These are phyloP conservation scores for Globia sparganii DNA, from an alignment of 2,888 invertebrate genomes.

Conservation along the genomic window DNA sequence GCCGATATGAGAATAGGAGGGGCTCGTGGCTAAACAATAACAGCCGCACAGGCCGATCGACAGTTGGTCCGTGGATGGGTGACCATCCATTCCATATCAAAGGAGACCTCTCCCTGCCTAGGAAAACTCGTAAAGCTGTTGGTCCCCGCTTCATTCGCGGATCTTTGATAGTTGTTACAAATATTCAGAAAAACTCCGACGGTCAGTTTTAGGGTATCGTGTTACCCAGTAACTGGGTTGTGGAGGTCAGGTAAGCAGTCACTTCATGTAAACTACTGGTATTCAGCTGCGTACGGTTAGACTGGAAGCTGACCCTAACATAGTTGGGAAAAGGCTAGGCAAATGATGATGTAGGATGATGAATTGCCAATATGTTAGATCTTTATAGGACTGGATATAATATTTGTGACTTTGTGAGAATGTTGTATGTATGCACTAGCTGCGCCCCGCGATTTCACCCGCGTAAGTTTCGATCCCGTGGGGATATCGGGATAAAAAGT, in stretches of 20 bases:
- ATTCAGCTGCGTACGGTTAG: neutral
- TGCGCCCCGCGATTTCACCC: no score
- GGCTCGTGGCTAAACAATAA: neutral
- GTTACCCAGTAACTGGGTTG: neutral
- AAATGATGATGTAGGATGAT: neutral
- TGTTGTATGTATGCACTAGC: no score
- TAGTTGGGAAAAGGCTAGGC: neutral
- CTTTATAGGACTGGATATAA: neutral
- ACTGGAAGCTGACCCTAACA: neutral
- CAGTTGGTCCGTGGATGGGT: neutral
- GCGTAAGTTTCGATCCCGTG: no score
- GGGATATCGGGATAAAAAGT: no score
- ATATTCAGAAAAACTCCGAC: neutral
- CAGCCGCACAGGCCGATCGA: neutral
- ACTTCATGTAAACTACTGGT: neutral
- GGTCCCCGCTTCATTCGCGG: neutral
- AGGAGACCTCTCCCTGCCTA: neutral
- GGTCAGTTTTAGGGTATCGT: neutral
- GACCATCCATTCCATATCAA: neutral
- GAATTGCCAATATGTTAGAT: neutral
- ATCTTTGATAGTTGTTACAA: neutral
- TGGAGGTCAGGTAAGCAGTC: neutral
- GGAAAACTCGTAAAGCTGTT: neutral
- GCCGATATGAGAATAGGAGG: neutral
- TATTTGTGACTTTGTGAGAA: neutral